phyloP scores from a whole-genome alignment of 2,797 vertebrate species.

The Heliangelus exortis region DNA sequence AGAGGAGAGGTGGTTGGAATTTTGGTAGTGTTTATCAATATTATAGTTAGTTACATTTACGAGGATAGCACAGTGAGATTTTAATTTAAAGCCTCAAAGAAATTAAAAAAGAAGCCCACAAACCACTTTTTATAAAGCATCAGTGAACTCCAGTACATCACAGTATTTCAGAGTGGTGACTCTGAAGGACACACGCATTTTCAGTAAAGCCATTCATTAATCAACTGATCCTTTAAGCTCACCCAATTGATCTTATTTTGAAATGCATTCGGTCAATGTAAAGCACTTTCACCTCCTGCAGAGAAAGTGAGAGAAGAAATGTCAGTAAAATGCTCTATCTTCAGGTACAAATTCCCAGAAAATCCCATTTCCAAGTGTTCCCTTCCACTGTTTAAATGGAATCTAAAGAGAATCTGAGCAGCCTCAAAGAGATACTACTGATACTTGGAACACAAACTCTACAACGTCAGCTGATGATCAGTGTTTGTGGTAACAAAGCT shows the following conservation, averaged over 20 bases:
- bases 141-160: not conserved
- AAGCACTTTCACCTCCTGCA: constrained; percentile 94
- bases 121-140: not conserved
- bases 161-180: not conserved
- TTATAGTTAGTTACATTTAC: not conserved
- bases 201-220: not conserved
- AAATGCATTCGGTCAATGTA: constrained; percentile 87
- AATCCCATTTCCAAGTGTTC: not conserved
- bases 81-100: not conserved
- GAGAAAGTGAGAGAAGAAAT: not conserved
- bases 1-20: not conserved
- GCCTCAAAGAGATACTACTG: not conserved
- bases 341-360: not conserved
- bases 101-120: not conserved
- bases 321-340: not conserved
- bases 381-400: not conserved
- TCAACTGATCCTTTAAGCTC: constrained; percentile 33
- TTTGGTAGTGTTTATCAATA: not conserved
- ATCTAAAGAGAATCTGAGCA: not conserved
- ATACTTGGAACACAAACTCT: not conserved
- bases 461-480: not conserved
- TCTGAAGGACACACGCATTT: not conserved
- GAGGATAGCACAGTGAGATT: not conserved
- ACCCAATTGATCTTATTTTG: constrained; percentile 95
- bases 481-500: not conserved